Evolutionary conservation across 1,140 invertebrate genomes (phyloP).

Genomic region (Cydia splendana): DNA sequence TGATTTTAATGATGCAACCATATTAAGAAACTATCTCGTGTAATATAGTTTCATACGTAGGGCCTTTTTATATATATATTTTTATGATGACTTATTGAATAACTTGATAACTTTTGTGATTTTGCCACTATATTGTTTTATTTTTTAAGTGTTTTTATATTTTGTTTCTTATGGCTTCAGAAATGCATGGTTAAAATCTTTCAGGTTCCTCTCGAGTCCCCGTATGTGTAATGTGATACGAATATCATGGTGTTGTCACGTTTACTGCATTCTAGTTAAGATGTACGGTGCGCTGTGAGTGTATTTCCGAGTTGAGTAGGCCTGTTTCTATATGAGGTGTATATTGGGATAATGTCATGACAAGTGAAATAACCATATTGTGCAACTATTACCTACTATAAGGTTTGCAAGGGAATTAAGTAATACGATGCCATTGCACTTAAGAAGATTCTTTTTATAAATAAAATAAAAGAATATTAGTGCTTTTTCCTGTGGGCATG

Average conservation of each 20-base stretch:
- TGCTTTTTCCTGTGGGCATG: not conserved
- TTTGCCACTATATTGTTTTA: too few species aligned
- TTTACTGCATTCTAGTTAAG: not conserved
- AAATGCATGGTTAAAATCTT: not conserved
- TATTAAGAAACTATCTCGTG: not conserved
- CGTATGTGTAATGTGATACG: not conserved
- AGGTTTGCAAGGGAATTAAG: too few species aligned
- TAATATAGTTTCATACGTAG: too few species aligned
- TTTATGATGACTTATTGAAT: too few species aligned
- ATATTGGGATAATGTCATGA: not conserved
- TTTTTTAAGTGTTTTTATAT: not conserved
- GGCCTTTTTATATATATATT: too few species aligned
- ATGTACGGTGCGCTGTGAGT: not conserved
- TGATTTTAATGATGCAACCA: not conserved
- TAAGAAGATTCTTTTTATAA: not conserved
- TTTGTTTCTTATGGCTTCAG: not conserved
- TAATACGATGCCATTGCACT: too few species aligned
- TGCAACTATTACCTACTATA: not conserved
- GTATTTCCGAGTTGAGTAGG: not conserved
- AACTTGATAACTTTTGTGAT: too few species aligned
- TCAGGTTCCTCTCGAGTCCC: not conserved
- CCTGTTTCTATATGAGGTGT: not conserved
- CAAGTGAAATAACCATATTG: not conserved
- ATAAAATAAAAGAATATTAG: not conserved
- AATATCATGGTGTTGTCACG: not conserved